Evolutionary conservation across 92 coral and sea anemone species (phyloP), one percentile per base, ranked within the genome.

Genomic region (Porites divaricata): DNA sequence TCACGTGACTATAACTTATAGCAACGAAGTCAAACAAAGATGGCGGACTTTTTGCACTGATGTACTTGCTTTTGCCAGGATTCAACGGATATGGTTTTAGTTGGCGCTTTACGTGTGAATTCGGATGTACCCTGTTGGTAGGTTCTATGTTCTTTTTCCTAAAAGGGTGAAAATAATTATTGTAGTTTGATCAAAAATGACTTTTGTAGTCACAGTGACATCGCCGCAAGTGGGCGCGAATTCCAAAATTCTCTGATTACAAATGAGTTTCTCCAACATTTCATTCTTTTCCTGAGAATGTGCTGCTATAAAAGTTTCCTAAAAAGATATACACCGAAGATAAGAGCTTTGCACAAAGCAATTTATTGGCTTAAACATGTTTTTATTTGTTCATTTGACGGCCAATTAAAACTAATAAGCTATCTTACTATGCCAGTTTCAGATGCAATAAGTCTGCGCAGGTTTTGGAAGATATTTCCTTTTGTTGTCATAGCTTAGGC

Each of bases 11-110:
- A 74, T 70, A 79, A 74, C 74, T 74, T 70, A 74, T 88, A 77
- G 95, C 95, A 91, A 91, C 95, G 88, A 85, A 88, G 92, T 88
- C 89, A 91, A 91, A 91, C 95, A 91, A 84, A 88, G 81, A 91
- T 91, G 95, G 95, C 95, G 92, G 90, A 23, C 72, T 26, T 78
- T 75, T 65, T 76, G 80, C 78, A 88, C 63, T 67, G 89, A 79
- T 91, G 85, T 90, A 79, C 6, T 17, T 26, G 63, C 23, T n/a
- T 22, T 67, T 80, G 53, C 35, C 11, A 80, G 67, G 84, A 54
- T 68, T 54, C 56, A 22, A n/a, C 53, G 23, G 28, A 26, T 58
- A 21, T 54, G 57, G 2, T 58, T 57, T 26, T 28, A 25, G 69
- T 22, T 70, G n/a, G 22, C 28, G 7, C 17, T 9, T 25, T 9